phyloP scores from a whole-genome alignment of 2,797 vertebrate species.

The Vireo griseus region DNA sequence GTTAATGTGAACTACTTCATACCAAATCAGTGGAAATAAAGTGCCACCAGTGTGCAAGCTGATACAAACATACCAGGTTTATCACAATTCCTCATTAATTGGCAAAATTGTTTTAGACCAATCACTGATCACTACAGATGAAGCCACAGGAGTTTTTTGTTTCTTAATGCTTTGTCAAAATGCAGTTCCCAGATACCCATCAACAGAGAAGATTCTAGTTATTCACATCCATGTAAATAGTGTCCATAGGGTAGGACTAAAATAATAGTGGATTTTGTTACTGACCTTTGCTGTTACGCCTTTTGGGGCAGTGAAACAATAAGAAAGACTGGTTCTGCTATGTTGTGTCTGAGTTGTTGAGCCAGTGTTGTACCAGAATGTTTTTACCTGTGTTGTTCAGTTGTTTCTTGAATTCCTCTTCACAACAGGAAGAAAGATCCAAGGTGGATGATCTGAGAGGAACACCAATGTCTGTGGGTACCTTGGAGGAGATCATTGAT shows the following conservation, averaged over 20 bases:
- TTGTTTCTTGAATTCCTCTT: neutral
- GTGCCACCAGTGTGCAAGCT: neutral
- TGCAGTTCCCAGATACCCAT: neutral
- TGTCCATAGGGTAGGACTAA: accelerated
- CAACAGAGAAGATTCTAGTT: neutral
- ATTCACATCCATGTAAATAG: neutral
- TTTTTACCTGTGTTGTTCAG: neutral
- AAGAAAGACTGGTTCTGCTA: neutral
- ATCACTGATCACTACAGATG: neutral
- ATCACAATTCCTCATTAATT: neutral
- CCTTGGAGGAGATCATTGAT: constrained; percentile 97
- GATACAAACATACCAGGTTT: neutral
- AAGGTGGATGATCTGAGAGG: constrained; percentile 97
- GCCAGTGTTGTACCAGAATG: neutral
- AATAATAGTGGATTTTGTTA: neutral
- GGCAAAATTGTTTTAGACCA: neutral
- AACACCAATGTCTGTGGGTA: constrained; percentile 98
- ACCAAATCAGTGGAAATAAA: neutral
- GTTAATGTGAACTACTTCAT: neutral
- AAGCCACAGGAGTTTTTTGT: neutral
- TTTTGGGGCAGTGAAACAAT: neutral
- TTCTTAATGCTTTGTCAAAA: neutral
- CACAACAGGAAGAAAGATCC: constrained; percentile 90
- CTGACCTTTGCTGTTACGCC: neutral
- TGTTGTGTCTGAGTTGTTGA: neutral